Evolutionary conservation across 2,888 invertebrate genomes (phyloP).

Genomic region (Nesidiocoris tenuis): DNA sequence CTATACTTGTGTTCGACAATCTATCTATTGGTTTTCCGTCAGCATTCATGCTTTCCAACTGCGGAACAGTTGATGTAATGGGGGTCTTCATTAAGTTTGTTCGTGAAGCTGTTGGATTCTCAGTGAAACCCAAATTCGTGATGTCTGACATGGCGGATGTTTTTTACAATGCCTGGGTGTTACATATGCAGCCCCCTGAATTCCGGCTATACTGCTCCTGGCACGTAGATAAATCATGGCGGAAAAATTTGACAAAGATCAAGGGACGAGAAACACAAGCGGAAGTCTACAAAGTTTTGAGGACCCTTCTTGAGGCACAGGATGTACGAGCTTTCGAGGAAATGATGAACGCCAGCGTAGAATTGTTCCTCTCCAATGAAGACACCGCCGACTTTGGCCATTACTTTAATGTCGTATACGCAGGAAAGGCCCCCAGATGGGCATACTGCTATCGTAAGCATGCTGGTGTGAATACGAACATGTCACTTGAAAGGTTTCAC

Average conservation of each 20-base stretch:
- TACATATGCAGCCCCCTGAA: slow-evolving; percentile 27
- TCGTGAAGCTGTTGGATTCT: not conserved
- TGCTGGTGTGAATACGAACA: slow-evolving; percentile 19
- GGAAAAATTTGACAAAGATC: not conserved
- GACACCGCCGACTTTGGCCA: not conserved
- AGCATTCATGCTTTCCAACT: slow-evolving; percentile 48
- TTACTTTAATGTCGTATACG: slow-evolving; percentile 9
- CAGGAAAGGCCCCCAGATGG: not conserved
- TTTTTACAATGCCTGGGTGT: slow-evolving; percentile 42
- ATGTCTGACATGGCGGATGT: slow-evolving; percentile 37
- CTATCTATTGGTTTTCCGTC: slow-evolving; percentile 49
- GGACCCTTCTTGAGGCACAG: not conserved
- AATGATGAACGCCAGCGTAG: not conserved
- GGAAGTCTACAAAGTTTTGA: not conserved
- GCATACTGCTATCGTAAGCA: slow-evolving; percentile 4
- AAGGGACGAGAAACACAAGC: not conserved
- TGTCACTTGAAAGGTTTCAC: slow-evolving; percentile 3
- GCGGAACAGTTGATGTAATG: not conserved
- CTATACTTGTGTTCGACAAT: slow-evolving; percentile 50
- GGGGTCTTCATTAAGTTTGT: slow-evolving; percentile 24
- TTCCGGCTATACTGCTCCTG: not conserved
- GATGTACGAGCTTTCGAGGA: not conserved
- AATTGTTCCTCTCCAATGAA: not conserved
- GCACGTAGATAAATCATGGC: slow-evolving; percentile 48
- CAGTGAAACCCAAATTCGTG: slow-evolving; percentile 38